Evolutionary conservation across 2,797 vertebrate species (phyloP).

Genomic region (Nasua narica): DNA sequence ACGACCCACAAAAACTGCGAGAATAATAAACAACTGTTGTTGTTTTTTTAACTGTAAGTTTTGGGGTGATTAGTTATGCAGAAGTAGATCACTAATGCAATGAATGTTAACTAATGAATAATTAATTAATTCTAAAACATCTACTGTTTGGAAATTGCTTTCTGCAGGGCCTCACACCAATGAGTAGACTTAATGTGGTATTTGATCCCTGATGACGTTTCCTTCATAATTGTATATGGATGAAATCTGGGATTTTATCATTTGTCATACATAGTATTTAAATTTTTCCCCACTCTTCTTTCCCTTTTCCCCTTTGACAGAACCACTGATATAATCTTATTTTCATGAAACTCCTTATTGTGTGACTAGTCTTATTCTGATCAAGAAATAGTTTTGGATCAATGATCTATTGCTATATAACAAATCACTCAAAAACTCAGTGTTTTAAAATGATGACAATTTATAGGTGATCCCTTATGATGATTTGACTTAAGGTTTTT

Average conservation of each 20-base stretch:
- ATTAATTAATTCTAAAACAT: background rate
- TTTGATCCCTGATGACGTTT: slow-evolving; percentile 20
- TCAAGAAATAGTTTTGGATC: background rate
- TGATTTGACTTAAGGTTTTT: background rate
- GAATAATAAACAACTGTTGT: background rate
- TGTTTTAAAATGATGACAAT: background rate
- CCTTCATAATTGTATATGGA: background rate
- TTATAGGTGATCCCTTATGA: background rate
- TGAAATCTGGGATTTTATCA: background rate
- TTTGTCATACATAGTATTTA: background rate
- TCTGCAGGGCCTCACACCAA: background rate
- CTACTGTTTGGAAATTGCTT: slow-evolving; percentile 22
- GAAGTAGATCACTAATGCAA: background rate
- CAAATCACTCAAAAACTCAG: background rate
- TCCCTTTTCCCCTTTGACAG: background rate
- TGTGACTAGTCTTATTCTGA: background rate
- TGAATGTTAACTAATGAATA: slow-evolving; percentile 17
- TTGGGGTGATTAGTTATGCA: slow-evolving; percentile 15
- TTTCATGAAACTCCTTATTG: background rate
- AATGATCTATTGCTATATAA: background rate
- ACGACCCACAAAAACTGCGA: background rate
- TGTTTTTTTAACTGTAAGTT: background rate
- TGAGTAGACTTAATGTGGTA: slow-evolving; percentile 8
- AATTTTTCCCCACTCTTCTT: background rate
- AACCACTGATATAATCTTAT: slow-evolving; percentile 1